phyloP scores from a whole-genome alignment of 2,113 vertebrate species.

The Sorex araneus region DNA sequence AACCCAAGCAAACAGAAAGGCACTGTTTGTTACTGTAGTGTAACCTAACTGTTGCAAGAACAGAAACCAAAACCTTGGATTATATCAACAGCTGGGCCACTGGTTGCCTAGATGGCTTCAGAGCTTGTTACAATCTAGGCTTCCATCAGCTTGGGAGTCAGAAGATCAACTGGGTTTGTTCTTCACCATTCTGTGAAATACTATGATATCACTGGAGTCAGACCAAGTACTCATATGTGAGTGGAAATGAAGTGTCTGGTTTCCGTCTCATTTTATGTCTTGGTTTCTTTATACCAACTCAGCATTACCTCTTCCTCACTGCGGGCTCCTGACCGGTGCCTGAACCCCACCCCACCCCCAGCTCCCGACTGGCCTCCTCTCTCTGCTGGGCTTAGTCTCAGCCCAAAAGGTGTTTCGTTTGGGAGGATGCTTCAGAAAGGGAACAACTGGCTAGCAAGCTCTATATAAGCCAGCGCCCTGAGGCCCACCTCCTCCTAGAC shows the following conservation, averaged over 20 bases:
- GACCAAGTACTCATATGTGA: not conserved
- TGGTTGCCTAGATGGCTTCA: not conserved
- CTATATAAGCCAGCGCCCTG: not conserved
- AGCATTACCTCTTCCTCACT: constrained; percentile 10
- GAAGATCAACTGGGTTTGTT: not conserved
- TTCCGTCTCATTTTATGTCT: constrained; percentile 10
- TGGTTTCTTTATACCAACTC: constrained; percentile 30
- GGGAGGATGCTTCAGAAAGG: not conserved
- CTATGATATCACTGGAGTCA: not conserved
- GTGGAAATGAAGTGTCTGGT: constrained; percentile 49
- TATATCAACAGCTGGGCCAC: not conserved
- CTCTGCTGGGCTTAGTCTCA: not conserved
- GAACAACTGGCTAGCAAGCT: not conserved
- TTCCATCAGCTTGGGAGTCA: constrained; percentile 22
- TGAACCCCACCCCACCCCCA: not conserved
- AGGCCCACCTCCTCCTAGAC: not conserved
- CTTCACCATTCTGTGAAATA: not conserved
- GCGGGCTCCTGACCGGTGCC: not conserved
- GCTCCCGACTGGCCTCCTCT: not conserved
- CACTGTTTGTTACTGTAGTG: constrained; percentile 13
- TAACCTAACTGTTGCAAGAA: not conserved
- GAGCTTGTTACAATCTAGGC: not conserved
- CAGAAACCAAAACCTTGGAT: not conserved
- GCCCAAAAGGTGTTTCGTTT: not conserved
- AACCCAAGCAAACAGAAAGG: not conserved